Evolutionary conservation across 2,888 invertebrate genomes (phyloP), one percentile per base, ranked within the genome.

Genomic region (Myopa tessellatipennis): DNA sequence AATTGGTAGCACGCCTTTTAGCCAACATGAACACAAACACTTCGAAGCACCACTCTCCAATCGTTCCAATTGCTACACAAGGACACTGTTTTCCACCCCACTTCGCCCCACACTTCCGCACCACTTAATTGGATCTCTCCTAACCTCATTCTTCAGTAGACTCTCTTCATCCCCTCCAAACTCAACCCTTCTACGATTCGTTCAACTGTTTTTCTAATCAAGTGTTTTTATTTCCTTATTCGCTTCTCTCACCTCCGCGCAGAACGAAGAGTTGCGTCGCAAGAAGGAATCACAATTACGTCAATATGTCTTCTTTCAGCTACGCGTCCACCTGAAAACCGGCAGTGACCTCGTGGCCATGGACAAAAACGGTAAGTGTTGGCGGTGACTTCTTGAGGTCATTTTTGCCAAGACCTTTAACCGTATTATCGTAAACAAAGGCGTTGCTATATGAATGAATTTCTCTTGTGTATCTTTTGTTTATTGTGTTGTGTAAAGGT

Each of bases 301-400:
- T 81, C 95, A 96, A 87, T 94, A 95, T 90, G 94, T 97, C 74
- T 98, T 98, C 91, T 98, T 96, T 91, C 95, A 97, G 89, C 92
- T 98, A 82, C 94, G 96, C 83, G 91, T 98, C 83, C 95, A 97
- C 90, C 91, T 98, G 81, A 94, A 95, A 86, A 92, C 95, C 86
- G 98, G 98, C 81, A 93, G 93, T 86, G 96, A 96, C 89, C 91
- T 98, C 86, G 94, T 96, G 78, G 95, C 98, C 79, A 96, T 96
- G 93, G 98, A 98, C 89, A 95, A 97, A 90, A 96, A 96, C 90
- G 98, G 98, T 97, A 91, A 82, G 84, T 45, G 45, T 45, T 81
- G 68, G 12, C 5, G 55, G 10, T n/a, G 70, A 60, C 50, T 10
- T n/a, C n/a, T 16, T n/a, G 55, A 50, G 50, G 14, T 50, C 50